A percentile compares a stretch with the other conserved stretches of the same genome.
These are phyloP conservation scores for Tachystola acroxantha DNA, from an alignment of 2,888 invertebrate species.

Conservation along the genomic window DNA sequence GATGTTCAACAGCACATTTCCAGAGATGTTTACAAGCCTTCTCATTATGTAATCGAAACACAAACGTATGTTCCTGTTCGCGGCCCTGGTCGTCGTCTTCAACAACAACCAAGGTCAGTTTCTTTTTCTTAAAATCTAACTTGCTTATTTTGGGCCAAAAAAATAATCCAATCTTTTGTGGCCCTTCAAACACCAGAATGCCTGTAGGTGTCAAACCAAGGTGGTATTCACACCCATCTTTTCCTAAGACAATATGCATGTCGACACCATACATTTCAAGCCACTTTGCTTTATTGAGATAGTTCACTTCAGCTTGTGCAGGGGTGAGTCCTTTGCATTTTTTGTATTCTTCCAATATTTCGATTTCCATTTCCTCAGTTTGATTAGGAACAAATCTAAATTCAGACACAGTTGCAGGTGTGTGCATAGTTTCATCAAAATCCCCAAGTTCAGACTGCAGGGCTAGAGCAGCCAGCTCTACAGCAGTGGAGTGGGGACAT, in stretches of 20 bases:
- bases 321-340: slow-evolving; percentile 92
- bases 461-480: slow-evolving; percentile 94
- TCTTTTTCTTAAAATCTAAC: slow-evolving; percentile 98
- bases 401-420: slow-evolving; percentile 98
- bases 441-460: slow-evolving; percentile 99
- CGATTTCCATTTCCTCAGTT: slow-evolving; percentile 97
- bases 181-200: slow-evolving; percentile 97
- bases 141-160: slow-evolving; percentile 99
- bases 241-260: slow-evolving; percentile 97
- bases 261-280: slow-evolving; percentile 99
- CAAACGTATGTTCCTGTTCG: slow-evolving; percentile 99
- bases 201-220: slow-evolving; percentile 98
- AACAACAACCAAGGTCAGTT: slow-evolving; percentile 96
- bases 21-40: slow-evolving; percentile 99
- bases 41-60: slow-evolving; percentile 96
- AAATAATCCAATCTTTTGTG: slow-evolving; percentile 98
- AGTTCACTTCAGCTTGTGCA: slow-evolving; percentile 96
- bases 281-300: slow-evolving; percentile 97
- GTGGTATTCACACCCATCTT: slow-evolving; percentile 97
- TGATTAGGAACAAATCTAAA: slow-evolving; percentile 98
- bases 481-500: slow-evolving; percentile 90
- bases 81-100: slow-evolving; percentile 98
- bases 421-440: slow-evolving; percentile 93
- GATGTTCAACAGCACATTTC: slow-evolving; percentile 99
- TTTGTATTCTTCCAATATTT: slow-evolving; percentile 94